Evolutionary conservation across 2,113 vertebrate genomes (phyloP), one percentile per base, ranked within the genome.

Genomic region (Polyodon spathula): DNA sequence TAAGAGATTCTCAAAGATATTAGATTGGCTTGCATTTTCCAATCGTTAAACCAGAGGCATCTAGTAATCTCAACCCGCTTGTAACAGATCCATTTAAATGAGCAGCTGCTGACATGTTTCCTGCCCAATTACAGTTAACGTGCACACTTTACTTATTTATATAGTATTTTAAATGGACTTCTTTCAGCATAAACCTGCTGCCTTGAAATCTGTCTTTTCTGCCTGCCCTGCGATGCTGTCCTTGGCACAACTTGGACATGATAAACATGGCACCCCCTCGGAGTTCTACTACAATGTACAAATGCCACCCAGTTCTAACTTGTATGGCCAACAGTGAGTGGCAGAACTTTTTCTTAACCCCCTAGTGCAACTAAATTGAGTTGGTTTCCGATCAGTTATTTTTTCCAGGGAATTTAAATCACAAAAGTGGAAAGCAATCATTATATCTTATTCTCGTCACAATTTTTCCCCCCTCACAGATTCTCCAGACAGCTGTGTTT

Each of bases 31-130:
- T 71, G 66, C 53, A 74, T 68, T 76, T 69, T 66, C 69, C 68
- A 68, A 48, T 62, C 60, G 61, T 54, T 58, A 60, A 64, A 71
- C 67, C 74, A 71, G 80, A 81, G 73, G 71, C 68, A 66, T 68
- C 6, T 50, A 16, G 55, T 62, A 65, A 64, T 67, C 65, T 66
- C 56, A 68, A 72, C 67, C 40, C n/a, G 43, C 68, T 40, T 61
- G 68, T 37, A 46, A 53, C 64, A n/a, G n/a, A n/a, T n/a, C n/a
- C n/a, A 54, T 63, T 68, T 68, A 72, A 63, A 62, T 58, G 59
- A 68, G 68, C 65, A 51, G 54, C 59, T 66, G 60, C 64, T 55
- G 71, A 57, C 68, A 68, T 69, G 61, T 2, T 58, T 46, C 67
- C 39, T 70, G 64, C 65, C 73, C 67, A 73, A 66, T 63, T 56